Base-by-base conservation (phyloP, 2,797 vertebrate species). In the Hemitrygon akajei region DNA sequence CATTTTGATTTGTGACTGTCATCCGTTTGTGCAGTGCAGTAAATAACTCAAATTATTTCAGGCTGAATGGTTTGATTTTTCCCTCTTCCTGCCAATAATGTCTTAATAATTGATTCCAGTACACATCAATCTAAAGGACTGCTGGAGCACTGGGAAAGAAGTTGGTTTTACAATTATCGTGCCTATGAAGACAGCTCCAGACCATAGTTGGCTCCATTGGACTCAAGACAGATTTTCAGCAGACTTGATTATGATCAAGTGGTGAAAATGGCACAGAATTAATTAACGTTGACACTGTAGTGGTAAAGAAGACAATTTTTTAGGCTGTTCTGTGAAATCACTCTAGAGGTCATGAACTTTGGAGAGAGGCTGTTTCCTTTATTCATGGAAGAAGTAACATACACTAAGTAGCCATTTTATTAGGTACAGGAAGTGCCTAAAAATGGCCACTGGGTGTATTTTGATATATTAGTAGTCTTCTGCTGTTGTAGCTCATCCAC, bases 71-170 rank as follows among this genome's bases (percentile, higher is more conserved):
- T 40, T 76, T 93, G 30, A 76, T 27, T 34, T 69, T 89, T 63
- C 34, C 11, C 18, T 0, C 84, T 37, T 66, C 63, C n/a, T 37
- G 86, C 86, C 86, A 89, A 89, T 89, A 89, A 69, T 86, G 60
- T 37, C 86, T 69, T 69, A 69, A 89, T 89, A 69, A 89, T 89
- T 30, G 69, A 93, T 93, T 58, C 73, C 91, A 76, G 71, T 93
- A 75, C 58, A 92, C 71, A 75, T 92, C 91, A 92, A 92, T 16
- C 91, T 56, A 30, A 93, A 76, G 56, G 69, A 9, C 40, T 93
- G 76, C 40, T 76, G 91, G 71, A 75, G 47, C 34, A n/a, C n/a
- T 7, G 66, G 63, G n/a, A 89, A 76, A n/a, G 12, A 76, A 66
- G 11, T n/a, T 93, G 66, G 34, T 27, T 76, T 71, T 7, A 75